phyloP scores from a whole-genome alignment of 2,113 vertebrate genomes.

The Sisor rabdophorus region DNA sequence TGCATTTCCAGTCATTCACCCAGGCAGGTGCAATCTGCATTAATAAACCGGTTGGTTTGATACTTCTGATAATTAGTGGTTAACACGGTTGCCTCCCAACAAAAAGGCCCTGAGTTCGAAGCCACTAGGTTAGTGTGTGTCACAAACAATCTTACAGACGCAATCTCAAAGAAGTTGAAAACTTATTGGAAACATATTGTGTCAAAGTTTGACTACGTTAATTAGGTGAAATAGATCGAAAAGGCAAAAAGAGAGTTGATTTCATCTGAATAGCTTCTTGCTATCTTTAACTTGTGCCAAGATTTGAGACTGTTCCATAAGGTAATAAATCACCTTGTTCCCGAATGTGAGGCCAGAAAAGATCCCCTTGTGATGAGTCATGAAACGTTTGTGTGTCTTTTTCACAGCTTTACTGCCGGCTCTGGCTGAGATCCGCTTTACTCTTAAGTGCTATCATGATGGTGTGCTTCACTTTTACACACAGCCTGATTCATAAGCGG shows the following conservation, averaged over 20 bases:
- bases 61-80: too few species aligned
- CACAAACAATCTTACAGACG: too few species aligned
- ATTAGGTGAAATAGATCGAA: not conserved
- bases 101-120: too few species aligned
- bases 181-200: not conserved
- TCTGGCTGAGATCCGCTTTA: slow-evolving; percentile 43
- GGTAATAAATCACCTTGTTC: slow-evolving; percentile 26
- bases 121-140: not conserved
- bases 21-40: slow-evolving; percentile 23
- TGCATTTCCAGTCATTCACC: slow-evolving; percentile 24
- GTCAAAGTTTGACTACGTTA: slow-evolving; percentile 4
- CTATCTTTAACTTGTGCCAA: slow-evolving; percentile 10
- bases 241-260: slow-evolving; percentile 3
- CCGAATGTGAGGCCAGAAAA: slow-evolving; percentile 29
- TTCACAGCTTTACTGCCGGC: slow-evolving; percentile 44
- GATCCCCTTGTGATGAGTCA: slow-evolving; percentile 38
- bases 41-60: not conserved
- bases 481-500: slow-evolving; percentile 40
- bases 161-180: too few species aligned
- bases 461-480: slow-evolving; percentile 45
- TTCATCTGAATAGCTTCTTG: slow-evolving; percentile 21
- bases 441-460: slow-evolving; percentile 40
- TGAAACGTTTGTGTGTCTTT: slow-evolving; percentile 35
- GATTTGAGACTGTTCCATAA: slow-evolving; percentile 34
- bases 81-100: too few species aligned